Percentiles rank a stretch among this genome's conserved stretches.
Conservation (phyloP, 37 sponge, comb jelly and placozoan genomes). For the Bolinopsis microptera region DNA sequence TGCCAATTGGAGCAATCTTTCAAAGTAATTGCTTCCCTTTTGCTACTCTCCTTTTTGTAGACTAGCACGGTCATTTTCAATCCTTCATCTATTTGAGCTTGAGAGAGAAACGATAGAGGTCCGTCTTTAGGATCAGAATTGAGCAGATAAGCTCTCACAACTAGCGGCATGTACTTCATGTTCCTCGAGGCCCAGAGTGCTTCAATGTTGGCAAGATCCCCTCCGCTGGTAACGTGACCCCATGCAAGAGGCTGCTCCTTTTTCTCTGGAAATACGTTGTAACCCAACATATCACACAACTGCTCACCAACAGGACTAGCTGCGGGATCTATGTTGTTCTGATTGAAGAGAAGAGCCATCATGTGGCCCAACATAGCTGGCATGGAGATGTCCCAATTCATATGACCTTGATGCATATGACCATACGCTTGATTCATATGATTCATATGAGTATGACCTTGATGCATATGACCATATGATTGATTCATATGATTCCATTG, state of each 20-base stretch:
- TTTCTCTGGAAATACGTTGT: not conserved
- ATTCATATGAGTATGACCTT: too few relatives aligned
- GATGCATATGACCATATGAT: too few relatives aligned
- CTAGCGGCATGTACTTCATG: constrained; percentile 32
- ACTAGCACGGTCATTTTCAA: not conserved
- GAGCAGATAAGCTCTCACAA: not conserved
- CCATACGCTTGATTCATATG: too few relatives aligned
- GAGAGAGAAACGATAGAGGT: not conserved
- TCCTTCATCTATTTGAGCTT: not conserved
- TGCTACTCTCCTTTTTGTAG: not conserved
- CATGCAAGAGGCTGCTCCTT: not conserved
- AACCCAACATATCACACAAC: constrained; percentile 66
- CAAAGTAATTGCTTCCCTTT: not conserved
- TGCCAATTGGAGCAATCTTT: not conserved
- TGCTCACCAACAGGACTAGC: constrained; percentile 52
- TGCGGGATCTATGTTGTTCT: constrained; percentile 64
- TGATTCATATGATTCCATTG: too few relatives aligned
- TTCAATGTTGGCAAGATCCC: constrained; percentile 63
- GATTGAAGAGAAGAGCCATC: constrained; percentile 60
- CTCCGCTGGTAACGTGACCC: constrained; percentile 66
- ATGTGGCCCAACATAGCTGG: constrained; percentile 54
- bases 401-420: too few relatives aligned
- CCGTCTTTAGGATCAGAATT: not conserved
- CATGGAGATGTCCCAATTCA: constrained; percentile 9
- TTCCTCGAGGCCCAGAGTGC: constrained; percentile 66